Evolutionary conservation across 1,140 invertebrate species (phyloP), one percentile per base, ranked within the genome.

Genomic region (Drepana arcuata): DNA sequence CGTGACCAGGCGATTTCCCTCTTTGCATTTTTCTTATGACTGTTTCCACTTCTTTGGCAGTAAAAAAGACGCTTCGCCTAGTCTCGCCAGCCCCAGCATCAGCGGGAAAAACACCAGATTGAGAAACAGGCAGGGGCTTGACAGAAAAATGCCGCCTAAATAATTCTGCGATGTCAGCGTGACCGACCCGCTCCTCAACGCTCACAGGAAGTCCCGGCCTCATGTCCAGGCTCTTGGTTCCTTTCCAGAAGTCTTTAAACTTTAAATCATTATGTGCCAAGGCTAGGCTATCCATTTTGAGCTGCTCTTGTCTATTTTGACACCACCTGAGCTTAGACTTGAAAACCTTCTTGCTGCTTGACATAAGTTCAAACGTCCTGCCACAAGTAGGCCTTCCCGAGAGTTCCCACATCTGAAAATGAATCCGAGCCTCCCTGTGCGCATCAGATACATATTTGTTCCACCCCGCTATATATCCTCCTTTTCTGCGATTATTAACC

Each of bases 191-290:
- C 5, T 29, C 43, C 1, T 23, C 34, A 0, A 52, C 35, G 26
- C 33, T 43, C 25, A 38, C 27, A 13, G 42, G 38, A 15, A 37
- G 21, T n/a, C 42, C 34, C 14, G 41, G 29, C 31, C 14, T 34
- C 1, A 18, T 15, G 24, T 45, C 39, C 11, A 38, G 28, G 16
- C 32, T 51, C 2, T 34, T 37, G 0, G 38, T 45, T 2, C 27
- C 32, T 16, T 45, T 51, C 48, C 38, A 51, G 16, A 52, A 52
- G 7, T 16, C 21, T 3, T 15, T 30, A 35, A 51, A 51, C 5
- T 39, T 23, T 23, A 34, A 35, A 6, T 26, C 26, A 7, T 34
- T 13, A 10, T 40, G 35, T 16, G 35, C 3, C 7, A 13, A 26
- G 9, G 36, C 43, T 4, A 47, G 10, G 11, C 39, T 29, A 14